Conservation (phyloP, 2,888 invertebrate species). For the Nemapogon koenigi region DNA sequence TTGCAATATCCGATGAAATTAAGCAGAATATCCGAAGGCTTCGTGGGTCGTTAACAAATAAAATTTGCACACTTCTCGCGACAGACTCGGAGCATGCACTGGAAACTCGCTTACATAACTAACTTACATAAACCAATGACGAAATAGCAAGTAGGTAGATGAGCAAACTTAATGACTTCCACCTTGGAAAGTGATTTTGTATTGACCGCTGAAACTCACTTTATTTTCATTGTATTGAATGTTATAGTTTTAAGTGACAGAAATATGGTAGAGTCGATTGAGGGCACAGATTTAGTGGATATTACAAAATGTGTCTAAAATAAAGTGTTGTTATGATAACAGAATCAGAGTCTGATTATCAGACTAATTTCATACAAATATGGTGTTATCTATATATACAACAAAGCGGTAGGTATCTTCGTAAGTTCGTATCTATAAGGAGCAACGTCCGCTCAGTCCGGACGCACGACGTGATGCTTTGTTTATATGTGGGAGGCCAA, state of each 20-base stretch:
- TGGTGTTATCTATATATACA: conserved; percentile 3
- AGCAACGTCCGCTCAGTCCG: conserved; percentile 48
- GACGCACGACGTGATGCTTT: conserved; percentile 30
- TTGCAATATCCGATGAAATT: no score
- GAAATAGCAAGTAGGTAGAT: conserved; percentile 39
- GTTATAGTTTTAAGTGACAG: no score
- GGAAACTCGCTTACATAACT: conserved; percentile 38
- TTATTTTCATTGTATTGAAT: no score
- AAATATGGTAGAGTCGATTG: no score
- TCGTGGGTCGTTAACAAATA: no score
- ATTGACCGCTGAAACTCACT: no score
- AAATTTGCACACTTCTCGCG: no score
- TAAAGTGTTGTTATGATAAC: conserved; percentile 5
- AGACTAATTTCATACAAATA: conserved; percentile 2
- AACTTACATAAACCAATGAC: conserved; percentile 45
- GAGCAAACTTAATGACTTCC: conserved; percentile 38
- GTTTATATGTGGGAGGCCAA: conserved; percentile 39
- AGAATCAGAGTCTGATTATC: no score
- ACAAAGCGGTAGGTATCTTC: conserved; percentile 1
- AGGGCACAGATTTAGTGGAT: no score
- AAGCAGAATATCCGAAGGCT: no score
- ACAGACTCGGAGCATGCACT: conserved; percentile 18
- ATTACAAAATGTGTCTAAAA: no score
- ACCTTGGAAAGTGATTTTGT: conserved; percentile 22
- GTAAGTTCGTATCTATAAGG: conserved; percentile 21